These are phyloP conservation scores for Anthoscopus minutus DNA, from an alignment of 2,113 vertebrate genomes.

Conservation along the genomic window DNA sequence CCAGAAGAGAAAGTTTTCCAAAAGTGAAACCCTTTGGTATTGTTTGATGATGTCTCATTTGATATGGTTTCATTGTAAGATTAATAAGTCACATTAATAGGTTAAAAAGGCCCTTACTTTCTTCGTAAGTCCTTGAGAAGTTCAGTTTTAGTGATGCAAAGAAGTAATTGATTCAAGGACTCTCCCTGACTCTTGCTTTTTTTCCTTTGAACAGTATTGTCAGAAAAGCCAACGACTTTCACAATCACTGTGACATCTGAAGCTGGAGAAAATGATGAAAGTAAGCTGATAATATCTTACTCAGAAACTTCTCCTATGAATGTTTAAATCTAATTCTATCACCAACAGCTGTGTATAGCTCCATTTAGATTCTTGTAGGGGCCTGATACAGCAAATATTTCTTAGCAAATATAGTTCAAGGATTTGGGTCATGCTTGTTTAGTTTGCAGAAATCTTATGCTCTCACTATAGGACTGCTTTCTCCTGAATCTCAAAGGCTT, in stretches of 20 bases:
- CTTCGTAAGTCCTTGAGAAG: neutral
- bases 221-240: constrained; percentile 87
- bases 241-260: constrained; percentile 96
- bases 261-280: constrained; percentile 87
- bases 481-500: neutral
- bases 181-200: neutral
- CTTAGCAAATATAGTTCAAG: neutral
- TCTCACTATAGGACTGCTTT: neutral
- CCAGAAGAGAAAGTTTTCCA: neutral
- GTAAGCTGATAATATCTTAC: constrained; percentile 73
- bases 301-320: neutral
- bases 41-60: neutral
- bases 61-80: neutral
- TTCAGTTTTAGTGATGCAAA: neutral
- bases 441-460: neutral
- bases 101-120: neutral
- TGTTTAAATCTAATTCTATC: neutral
- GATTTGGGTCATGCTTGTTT: neutral
- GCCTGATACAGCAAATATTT: neutral
- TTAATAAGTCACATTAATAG: neutral
- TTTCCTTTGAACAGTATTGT: constrained; percentile 78
- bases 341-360: neutral
- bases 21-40: neutral
- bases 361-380: neutral
- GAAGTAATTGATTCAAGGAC: neutral